Conservation (phyloP, 1,140 invertebrate genomes). For the Frieseomelitta varia region DNA sequence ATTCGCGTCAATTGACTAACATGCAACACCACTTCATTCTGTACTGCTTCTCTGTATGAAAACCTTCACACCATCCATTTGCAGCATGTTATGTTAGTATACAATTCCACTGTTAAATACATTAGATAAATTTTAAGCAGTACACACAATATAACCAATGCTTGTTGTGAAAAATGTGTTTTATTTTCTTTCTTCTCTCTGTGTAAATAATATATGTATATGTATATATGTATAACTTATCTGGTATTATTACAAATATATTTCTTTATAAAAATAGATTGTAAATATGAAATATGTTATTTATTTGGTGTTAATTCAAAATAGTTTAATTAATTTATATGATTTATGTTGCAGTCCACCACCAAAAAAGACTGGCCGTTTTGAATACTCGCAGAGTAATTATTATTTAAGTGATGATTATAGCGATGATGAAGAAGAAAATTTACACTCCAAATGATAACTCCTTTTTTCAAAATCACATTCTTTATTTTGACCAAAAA, state of each 20-base stretch:
- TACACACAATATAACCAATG: constrained; percentile 13
- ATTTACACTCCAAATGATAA: constrained; percentile 77
- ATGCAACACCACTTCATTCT: constrained; percentile 59
- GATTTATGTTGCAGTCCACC: constrained; percentile 79
- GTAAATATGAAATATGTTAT: constrained; percentile 23
- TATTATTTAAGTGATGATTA: constrained; percentile 80
- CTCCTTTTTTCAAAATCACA: constrained; percentile 38
- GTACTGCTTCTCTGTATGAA: constrained; percentile 58
- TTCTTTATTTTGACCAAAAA: constrained; percentile 65
- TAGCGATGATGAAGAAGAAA: constrained; percentile 81
- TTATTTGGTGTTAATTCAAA: constrained; percentile 17
- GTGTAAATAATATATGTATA: not conserved
- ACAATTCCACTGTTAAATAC: constrained; percentile 34
- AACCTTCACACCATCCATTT: constrained; percentile 53
- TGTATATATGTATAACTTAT: not conserved
- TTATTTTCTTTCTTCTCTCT: not conserved
- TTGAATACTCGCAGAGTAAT: constrained; percentile 76
- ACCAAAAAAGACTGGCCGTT: constrained; percentile 82
- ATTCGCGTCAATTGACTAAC: constrained; percentile 71
- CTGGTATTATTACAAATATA: not conserved
- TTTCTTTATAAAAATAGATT: not conserved
- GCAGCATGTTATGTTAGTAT: constrained; percentile 65
- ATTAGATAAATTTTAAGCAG: constrained; percentile 32
- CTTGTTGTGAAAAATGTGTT: constrained; percentile 3
- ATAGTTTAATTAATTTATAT: constrained; percentile 13